These are phyloP conservation scores for Panorpa germanica DNA, from an alignment of 2,888 invertebrate genomes.

Conservation along the genomic window DNA sequence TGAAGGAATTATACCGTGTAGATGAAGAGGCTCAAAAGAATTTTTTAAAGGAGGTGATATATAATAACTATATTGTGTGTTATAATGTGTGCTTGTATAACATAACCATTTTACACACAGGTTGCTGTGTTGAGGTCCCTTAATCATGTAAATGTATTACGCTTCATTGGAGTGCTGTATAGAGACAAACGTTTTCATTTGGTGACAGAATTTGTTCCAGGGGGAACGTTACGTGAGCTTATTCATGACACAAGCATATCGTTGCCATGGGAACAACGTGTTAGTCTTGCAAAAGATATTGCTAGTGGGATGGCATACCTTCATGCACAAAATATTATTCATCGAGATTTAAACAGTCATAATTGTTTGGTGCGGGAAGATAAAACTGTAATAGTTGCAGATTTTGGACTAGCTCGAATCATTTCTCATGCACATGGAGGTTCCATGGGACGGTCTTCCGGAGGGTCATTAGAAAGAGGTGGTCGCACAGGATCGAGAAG, in stretches of 20 bases:
- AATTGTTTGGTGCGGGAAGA: constrained; percentile 87
- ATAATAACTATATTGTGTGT: constrained; percentile 5
- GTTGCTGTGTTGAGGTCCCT: constrained; percentile 81
- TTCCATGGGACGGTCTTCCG: constrained; percentile 20
- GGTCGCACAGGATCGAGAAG: constrained; percentile 26
- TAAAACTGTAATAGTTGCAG: constrained; percentile 83
- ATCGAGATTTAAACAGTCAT: constrained; percentile 86
- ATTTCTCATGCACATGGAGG: constrained; percentile 30
- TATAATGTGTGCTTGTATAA: constrained; percentile 3
- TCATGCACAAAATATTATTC: constrained; percentile 88
- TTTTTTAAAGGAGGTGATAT: constrained; percentile 70
- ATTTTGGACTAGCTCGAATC: constrained; percentile 82
- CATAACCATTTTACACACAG: constrained; percentile 21
- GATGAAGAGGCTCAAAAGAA: constrained; percentile 90
- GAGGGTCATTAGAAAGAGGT: constrained; percentile 22
- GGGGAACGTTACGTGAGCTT: constrained; percentile 74
- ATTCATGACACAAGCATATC: constrained; percentile 51
- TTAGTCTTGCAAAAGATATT: constrained; percentile 78
- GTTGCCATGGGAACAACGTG: constrained; percentile 63
- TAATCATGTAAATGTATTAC: constrained; percentile 74
- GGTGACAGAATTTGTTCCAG: constrained; percentile 83
- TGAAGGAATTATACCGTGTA: constrained; percentile 81
- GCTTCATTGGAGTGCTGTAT: constrained; percentile 84
- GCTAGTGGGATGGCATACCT: constrained; percentile 87
- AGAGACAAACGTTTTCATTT: constrained; percentile 81